These are phyloP conservation scores for Lanius ludovicianus DNA, from an alignment of 2,113 vertebrate genomes.

Conservation along the genomic window DNA sequence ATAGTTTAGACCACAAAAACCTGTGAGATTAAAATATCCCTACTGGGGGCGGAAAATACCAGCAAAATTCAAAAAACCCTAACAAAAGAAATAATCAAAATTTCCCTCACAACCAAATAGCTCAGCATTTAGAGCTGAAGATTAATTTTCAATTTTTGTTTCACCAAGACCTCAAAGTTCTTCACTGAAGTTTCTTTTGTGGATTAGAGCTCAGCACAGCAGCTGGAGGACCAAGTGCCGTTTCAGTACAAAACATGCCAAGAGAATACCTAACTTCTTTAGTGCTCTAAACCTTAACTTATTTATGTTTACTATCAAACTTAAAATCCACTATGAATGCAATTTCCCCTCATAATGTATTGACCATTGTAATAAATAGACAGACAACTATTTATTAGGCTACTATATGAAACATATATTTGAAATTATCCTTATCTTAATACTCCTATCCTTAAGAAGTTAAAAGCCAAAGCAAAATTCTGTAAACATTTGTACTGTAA, in stretches of 20 bases:
- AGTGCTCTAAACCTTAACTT: not conserved
- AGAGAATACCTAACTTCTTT: not conserved
- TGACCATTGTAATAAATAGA: not conserved
- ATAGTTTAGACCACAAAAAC: not conserved
- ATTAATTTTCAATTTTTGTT: not conserved
- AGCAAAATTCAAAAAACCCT: not conserved
- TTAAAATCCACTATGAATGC: not conserved
- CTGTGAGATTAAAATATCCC: not conserved
- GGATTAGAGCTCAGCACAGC: not conserved
- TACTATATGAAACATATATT: not conserved
- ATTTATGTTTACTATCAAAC: not conserved
- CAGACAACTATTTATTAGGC: not conserved
- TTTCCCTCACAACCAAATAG: rapidly evolving
- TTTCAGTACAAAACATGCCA: not conserved
- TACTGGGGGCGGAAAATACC: rapidly evolving
- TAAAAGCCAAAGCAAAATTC: not conserved
- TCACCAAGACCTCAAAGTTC: not conserved
- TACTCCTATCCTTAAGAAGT: not conserved
- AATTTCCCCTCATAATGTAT: not conserved
- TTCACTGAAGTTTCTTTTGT: not conserved
- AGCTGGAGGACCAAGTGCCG: not conserved
- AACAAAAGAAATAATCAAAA: not conserved
- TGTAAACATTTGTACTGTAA: not conserved
- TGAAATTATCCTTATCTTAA: not conserved
- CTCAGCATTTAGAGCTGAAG: not conserved